phyloP scores from a whole-genome alignment of 2,113 vertebrate genomes.

The Suncus etruscus region DNA sequence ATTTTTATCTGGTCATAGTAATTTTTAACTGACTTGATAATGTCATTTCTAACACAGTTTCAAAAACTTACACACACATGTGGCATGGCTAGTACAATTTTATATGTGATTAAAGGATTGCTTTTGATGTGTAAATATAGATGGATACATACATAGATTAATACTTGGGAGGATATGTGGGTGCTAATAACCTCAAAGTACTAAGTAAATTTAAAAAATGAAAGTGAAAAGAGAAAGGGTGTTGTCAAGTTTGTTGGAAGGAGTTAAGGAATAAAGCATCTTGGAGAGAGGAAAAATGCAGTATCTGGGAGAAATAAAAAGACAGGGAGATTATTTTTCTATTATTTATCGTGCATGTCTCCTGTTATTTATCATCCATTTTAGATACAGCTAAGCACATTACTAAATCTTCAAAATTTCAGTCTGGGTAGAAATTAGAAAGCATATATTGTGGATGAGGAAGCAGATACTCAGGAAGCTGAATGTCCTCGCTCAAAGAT shows the following conservation, averaged over 20 bases:
- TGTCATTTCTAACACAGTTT: conserved; percentile 11
- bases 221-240: not conserved
- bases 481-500: not conserved
- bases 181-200: not conserved
- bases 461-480: not conserved
- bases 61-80: not conserved
- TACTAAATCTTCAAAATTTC: not conserved
- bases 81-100: not conserved
- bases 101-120: not conserved
- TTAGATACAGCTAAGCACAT: not conserved
- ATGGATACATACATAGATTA: not conserved
- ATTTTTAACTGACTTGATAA: not conserved
- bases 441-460: not conserved
- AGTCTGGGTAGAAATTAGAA: not conserved
- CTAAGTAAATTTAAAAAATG: conserved; percentile 5
- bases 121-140: not conserved
- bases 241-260: not conserved
- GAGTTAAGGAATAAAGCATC: not conserved
- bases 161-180: not conserved
- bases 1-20: not conserved
- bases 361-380: not conserved
- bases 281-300: conserved; percentile 26
- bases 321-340: not conserved
- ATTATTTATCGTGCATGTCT: not conserved
- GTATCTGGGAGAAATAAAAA: not conserved